Conservation (phyloP, 1,140 invertebrate species). For the Drosophila insularis region DNA sequence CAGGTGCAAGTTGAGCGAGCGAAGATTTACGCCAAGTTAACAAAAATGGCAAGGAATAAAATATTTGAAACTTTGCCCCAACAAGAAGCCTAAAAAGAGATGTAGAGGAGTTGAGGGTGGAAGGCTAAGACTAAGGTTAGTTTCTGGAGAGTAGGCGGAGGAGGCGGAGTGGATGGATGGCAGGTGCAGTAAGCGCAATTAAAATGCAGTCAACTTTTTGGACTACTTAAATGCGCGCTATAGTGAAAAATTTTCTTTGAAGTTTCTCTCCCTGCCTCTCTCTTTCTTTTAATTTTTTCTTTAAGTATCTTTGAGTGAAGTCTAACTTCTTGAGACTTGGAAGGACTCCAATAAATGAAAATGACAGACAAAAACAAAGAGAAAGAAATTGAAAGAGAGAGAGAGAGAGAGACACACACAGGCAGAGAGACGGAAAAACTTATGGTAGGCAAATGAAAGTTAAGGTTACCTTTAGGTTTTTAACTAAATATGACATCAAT, state of each 20-base stretch:
- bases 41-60: conserved; percentile 36
- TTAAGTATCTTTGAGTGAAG: conserved; percentile 17
- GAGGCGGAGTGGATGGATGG: neutral
- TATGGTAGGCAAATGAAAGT: neutral
- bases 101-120: conserved; percentile 10
- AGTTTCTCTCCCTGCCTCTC: conserved; percentile 20
- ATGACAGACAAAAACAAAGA: conserved; percentile 2
- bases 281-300: neutral
- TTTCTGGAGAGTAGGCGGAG: conserved; percentile 11
- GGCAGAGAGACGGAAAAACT: no score
- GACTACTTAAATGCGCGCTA: conserved; percentile 45
- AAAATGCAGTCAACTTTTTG: conserved; percentile 57
- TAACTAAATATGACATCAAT: neutral
- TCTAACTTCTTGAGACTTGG: neutral
- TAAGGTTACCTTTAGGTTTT: neutral
- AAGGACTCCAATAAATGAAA: conserved; percentile 9
- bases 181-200: conserved; percentile 43
- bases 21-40: conserved; percentile 48
- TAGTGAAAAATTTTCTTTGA: conserved; percentile 63
- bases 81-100: conserved; percentile 4
- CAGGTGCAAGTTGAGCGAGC: conserved; percentile 49
- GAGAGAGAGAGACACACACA: no score
- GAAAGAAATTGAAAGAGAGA: neutral
- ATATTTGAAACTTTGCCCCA: conserved; percentile 54
- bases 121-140: neutral